Evolutionary conservation across 64 coral and sea anemone species (phyloP), one percentile per base, ranked within the genome.

Genomic region (Actinia equina): DNA sequence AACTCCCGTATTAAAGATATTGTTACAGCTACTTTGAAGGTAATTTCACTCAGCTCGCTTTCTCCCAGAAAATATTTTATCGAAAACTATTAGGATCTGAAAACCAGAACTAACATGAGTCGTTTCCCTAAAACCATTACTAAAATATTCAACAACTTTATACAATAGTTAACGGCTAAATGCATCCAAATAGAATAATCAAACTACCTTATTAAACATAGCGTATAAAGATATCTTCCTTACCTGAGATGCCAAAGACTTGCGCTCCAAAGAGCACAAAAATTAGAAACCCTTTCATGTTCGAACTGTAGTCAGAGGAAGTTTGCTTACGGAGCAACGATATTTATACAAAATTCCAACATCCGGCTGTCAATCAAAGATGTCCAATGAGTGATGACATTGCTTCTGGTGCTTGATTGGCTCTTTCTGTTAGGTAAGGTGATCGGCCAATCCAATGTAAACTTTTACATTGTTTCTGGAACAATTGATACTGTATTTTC

Each of bases 351-450:
- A 56, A 58, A 30, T 42, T 19, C 82, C 25, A 27, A 59, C 52
- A 52, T 84, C 82, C 82, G 82, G 19, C 27, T 84, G 82, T 84
- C 82, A 84, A 84, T 84, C 82, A 84, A 44, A 44, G 11, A 65
- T 2, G 30, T 37, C 10, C n/a, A 65, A 23, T 10, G 62, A 65
- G 5, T 65, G 62, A 65, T n/a, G 22, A 65, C 18, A 45, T 79
- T 44, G 44, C 0, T 41, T 43, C 27, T 46, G 6, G 12, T 16
- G 0, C 17, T 41, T 79, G 41, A 79, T 79, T 79, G 77, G 77
- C 74, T 77, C 74, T 77, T 23, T 77, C 74, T 77, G 12, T 30
- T n/a, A 0, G 0, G 30, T 7, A 30, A 2, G 52, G 52, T 12
- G 52, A 54, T 8, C 12, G 52, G 52, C 52, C 52, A 54, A 54